Evolutionary conservation across 1,140 invertebrate genomes (phyloP), one percentile per base, ranked within the genome.

Genomic region (Delia radicum): DNA sequence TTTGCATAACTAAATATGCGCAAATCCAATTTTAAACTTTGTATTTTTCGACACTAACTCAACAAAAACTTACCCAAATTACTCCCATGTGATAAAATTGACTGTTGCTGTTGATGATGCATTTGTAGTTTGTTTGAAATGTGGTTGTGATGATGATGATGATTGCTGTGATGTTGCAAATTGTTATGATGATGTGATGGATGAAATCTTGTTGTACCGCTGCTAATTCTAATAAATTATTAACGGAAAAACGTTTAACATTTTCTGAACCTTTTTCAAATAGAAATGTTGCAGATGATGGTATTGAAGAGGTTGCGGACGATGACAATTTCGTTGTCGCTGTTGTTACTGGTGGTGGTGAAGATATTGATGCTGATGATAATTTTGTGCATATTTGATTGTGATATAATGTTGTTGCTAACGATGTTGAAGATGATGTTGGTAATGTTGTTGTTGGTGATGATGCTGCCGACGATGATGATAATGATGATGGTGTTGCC

Each of bases 201-300:
- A 24, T 55, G 48, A 10, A 55, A 55, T 55, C 48, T 55, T 55
- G 48, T 21, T 69, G 65, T 18, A 27, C 65, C 29, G 65, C 65
- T 15, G 78, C 76, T 62, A 79, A 75, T 73, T 79, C 69, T 27
- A 79, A 31, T 33, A 79, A 76, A 74, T 79, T 79, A 65, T 79
- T 79, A 24, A 79, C 78, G 6, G 78, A 79, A 42, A 79, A 79
- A 55, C 78, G 69, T 75, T 79, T 79, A 21, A 79, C 78, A 76
- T 79, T 79, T 29, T 79, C 78, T 8, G 78, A 76, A 42, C 77
- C 76, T 37, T 75, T 76, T 6, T 27, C 46, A 31, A 46, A 71
- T 21, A 71, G 55, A 37, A 33, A 77, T 31, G 42, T 73, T 46
- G 42, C 18, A 7, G 28, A 15, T 26, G 55, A 28, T 48, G 71